Evolutionary conservation across 2,888 invertebrate genomes (phyloP), one percentile per base, ranked within the genome.

Genomic region (Leuctra nigra): DNA sequence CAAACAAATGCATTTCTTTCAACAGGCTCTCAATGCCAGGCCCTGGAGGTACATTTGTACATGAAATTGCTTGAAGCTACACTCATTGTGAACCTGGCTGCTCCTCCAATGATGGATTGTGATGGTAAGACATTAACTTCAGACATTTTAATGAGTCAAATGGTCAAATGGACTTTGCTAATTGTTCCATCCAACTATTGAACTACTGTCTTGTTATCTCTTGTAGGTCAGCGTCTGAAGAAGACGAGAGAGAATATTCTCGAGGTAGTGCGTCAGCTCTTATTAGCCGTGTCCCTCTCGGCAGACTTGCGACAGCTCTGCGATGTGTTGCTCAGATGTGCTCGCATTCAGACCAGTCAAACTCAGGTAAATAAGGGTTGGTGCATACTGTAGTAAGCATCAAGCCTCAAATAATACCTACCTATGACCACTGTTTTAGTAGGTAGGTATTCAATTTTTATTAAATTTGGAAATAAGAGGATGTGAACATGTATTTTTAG

Each of bases 31-130:
- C 35, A 33, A 20, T 36, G 50, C 25, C 24, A 25, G 16, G 29
- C 20, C 22, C 22, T 50, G 35, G 59, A 60, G 36, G 56, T 24
- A 36, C 54, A 58, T 36, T 24, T 60, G 9, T 59, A 55, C 38
- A 59, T 63, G 44, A 61, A 61, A 22, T 24, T 59, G 36, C 50
- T 61, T 14, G 63, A 63, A 46, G 55, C 61, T 4, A 46, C 59
- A 1, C 53, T 63, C 4, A 56, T 57, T 33, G 50, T 60, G 4
- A 53, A 24, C 41, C 52, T 62, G 16, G 56, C 56, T 2, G 47
- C 58, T 3, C 55, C 58, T 13, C 56, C 54, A 13, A 35, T 23
- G 39, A 23, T 41, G 14, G 33, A 46, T n/a, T 36, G 52, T 7
- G 11, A 22, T 4, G 55, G 61, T 62, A 22, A 39, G 47, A 16